Evolutionary conservation across 2,797 vertebrate genomes (phyloP).

Genomic region (Nannoperca australis): DNA sequence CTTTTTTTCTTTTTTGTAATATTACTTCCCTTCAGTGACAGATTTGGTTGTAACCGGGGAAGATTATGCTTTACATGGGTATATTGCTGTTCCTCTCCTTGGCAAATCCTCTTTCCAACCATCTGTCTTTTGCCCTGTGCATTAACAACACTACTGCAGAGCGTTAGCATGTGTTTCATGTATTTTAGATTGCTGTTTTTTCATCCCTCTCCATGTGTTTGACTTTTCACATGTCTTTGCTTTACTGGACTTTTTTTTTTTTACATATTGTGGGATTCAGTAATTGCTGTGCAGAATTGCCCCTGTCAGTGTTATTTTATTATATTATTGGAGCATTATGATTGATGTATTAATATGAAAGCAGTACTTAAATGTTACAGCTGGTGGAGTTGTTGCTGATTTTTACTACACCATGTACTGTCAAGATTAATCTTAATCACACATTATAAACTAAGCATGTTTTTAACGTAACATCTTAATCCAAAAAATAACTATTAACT

Average conservation of each 20-base stretch:
- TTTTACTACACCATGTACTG: neutral
- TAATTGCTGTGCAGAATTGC: neutral
- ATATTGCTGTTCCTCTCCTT: conserved; percentile 49
- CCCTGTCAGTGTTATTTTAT: neutral
- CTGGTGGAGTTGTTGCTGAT: neutral
- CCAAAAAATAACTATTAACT: no score
- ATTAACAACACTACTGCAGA: conserved; percentile 46
- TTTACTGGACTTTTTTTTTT: neutral
- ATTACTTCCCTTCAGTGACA: conserved; percentile 39
- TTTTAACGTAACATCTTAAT: neutral
- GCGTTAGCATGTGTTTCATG: conserved; percentile 30
- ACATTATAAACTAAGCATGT: neutral
- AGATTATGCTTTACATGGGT: conserved; percentile 53
- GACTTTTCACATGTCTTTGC: neutral
- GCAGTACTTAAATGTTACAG: neutral
- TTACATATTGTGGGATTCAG: neutral
- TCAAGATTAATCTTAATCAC: neutral
- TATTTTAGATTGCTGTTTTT: conserved; percentile 20
- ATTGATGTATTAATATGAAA: neutral
- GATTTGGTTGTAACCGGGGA: conserved; percentile 39
- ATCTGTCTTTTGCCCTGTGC: conserved; percentile 66
- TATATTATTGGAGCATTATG: neutral
- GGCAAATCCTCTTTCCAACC: conserved; percentile 67
- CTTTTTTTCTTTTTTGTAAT: conserved; percentile 28
- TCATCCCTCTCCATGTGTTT: conserved; percentile 11